Evolutionary conservation across 92 coral and sea anemone genomes (phyloP), one percentile per base, ranked within the genome.

Genomic region (Nematostella vectensis): DNA sequence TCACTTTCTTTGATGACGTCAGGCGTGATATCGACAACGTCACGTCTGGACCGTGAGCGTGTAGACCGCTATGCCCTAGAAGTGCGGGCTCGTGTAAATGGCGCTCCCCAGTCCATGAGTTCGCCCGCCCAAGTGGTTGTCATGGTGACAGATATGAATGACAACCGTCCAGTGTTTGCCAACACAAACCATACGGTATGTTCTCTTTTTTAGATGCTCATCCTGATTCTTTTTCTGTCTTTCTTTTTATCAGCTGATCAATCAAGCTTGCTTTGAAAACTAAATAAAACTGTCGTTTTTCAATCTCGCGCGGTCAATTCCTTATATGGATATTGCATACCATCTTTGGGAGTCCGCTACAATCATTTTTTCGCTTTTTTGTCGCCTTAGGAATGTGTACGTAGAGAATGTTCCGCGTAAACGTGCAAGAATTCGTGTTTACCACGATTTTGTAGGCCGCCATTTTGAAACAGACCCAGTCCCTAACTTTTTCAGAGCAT

Each of bases 71-170:
- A 91, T 71, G 63, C 70, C 27, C 74, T 91, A 67, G 91, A 91
- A 60, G 58, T 91, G 1, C 58, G 37, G 38, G 98, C 98, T 2
- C 48, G 44, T 9, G 50, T 71, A 15, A 66, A 70, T 54, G 94
- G 78, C 22, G 70, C 74, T 38, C 48, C 62, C 26, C 58, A 55
- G 24, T 31, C 81, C 31, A 78, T 57, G 71, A 78, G 83, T 27
- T 74, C 95, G 19, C 74, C 53, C n/a, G 68, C 87, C 18, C 89
- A 86, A 61, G 77, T 91, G 62, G 80, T 85, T 67, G 87, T 91
- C 78, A 86, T 69, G 69, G 77, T 91, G 62, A 74, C 83, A 23
- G 98, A 91, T 74, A 82, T 74, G 38, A 91, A 91, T 75, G 98
- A 91, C 57, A 82, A 82, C 59, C 65, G 45, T 27, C 98, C 98